Conservation (phyloP, 1,140 invertebrate genomes). For the Panulirus ornatus region DNA sequence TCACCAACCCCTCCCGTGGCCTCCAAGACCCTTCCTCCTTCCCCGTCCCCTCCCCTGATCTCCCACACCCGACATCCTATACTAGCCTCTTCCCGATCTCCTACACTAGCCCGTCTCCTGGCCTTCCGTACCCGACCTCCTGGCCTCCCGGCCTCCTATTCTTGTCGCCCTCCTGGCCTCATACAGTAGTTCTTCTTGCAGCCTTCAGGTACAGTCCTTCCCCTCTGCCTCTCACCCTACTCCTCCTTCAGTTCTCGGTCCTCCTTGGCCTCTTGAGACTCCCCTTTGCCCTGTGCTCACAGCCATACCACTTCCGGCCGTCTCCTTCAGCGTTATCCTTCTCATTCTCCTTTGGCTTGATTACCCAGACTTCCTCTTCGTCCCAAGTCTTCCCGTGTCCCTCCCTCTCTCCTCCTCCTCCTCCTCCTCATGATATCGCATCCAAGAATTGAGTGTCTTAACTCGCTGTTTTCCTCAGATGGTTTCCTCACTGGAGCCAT, state of each 20-base stretch:
- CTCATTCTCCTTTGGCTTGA: constrained; percentile 10
- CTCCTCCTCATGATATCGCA: not conserved
- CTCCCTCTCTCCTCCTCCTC: not conserved
- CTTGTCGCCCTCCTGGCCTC: not conserved
- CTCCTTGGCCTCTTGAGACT: not conserved
- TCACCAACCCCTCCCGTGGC: not conserved
- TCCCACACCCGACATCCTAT: too few relatives aligned
- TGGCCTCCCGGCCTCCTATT: not conserved
- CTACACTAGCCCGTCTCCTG: not conserved
- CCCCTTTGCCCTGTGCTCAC: not conserved
- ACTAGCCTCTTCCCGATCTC: not conserved
- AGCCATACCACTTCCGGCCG: too few relatives aligned
- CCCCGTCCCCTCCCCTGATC: not conserved
- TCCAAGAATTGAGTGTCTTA: too few relatives aligned
- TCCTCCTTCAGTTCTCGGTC: not conserved
- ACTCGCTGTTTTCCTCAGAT: too few relatives aligned
- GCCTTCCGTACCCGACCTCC: not conserved
- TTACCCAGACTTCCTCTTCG: not conserved
- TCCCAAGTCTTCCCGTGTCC: not conserved
- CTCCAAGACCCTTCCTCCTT: not conserved
- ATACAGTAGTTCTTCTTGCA: too few relatives aligned
- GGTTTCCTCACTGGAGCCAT: too few relatives aligned
- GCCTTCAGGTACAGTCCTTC: not conserved
- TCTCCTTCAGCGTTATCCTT: too few relatives aligned
- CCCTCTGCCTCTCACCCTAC: not conserved